Percentiles rank a stretch among this genome's conserved stretches.
phyloP scores from a whole-genome alignment of 2,888 invertebrate species.

The Chaetogeoica ovagalla region DNA sequence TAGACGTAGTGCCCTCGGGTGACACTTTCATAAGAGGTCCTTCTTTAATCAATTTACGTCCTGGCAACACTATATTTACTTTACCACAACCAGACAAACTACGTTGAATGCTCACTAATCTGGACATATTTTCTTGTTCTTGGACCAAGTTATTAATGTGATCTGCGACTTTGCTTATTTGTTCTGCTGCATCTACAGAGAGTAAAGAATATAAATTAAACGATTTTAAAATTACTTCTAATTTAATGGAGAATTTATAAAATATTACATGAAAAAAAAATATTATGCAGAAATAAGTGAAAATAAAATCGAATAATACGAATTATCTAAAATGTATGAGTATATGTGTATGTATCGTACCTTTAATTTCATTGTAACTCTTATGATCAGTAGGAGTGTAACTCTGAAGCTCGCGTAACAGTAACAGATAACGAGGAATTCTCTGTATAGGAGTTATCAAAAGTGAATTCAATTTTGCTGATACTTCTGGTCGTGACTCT shows the following conservation, averaged over 20 bases:
- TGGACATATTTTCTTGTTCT: conserved; percentile 73
- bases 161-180: conserved; percentile 70
- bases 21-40: conserved; percentile 66
- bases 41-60: conserved; percentile 71
- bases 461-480: conserved; percentile 70
- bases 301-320: no score
- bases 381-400: conserved; percentile 66
- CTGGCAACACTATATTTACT: conserved; percentile 70
- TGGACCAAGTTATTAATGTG: conserved; percentile 75
- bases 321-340: neutral
- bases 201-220: no score
- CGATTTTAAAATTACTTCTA: no score
- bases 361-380: conserved; percentile 64
- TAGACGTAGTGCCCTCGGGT: conserved; percentile 57
- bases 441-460: conserved; percentile 79
- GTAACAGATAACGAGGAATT: conserved; percentile 74
- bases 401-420: conserved; percentile 70
- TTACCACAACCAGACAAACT: conserved; percentile 65
- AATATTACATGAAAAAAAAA: no score
- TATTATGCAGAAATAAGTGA: no score
- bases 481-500: conserved; percentile 72
- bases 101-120: conserved; percentile 70
- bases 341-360: conserved; percentile 58
- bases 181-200: conserved; percentile 66
- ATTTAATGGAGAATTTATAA: neutral